A percentile compares a stretch with the other conserved stretches of the same genome.
These are phyloP conservation scores for Synchiropus splendidus DNA, from an alignment of 2,113 vertebrate species.

Conservation along the genomic window DNA sequence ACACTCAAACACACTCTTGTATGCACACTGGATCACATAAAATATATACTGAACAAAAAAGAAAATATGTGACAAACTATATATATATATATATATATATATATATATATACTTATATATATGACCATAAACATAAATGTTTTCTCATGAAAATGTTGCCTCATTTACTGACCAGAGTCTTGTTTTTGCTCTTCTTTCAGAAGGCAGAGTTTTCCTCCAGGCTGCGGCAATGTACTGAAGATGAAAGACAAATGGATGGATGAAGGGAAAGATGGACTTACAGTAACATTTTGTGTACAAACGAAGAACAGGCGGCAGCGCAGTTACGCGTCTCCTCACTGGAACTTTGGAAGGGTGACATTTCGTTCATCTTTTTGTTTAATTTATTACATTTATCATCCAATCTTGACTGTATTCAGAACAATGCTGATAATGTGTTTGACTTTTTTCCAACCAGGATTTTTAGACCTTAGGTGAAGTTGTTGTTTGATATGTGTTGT, in stretches of 20 bases:
- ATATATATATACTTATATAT: too few species aligned
- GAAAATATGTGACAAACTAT: too few species aligned
- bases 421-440: slow-evolving; percentile 41
- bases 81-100: too few species aligned
- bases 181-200: slow-evolving; percentile 70
- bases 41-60: too few species aligned
- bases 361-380: slow-evolving; percentile 36
- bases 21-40: too few species aligned
- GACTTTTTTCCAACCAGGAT: slow-evolving; percentile 56
- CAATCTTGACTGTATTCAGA: slow-evolving; percentile 30
- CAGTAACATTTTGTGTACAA: slow-evolving; percentile 21
- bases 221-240: slow-evolving; percentile 88
- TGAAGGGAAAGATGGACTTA: too few species aligned
- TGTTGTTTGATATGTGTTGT: slow-evolving; percentile 64
- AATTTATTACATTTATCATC: slow-evolving; percentile 61
- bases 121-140: too few species aligned
- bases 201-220: slow-evolving; percentile 95
- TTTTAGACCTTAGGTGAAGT: slow-evolving; percentile 61
- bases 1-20: too few species aligned
- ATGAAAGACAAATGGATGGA: slow-evolving; percentile 7
- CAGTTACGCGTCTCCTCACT: slow-evolving; percentile 14
- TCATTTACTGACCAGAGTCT: slow-evolving; percentile 14
- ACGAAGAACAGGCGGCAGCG: slow-evolving; percentile 21
- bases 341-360: slow-evolving; percentile 29
- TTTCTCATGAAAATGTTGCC: too few species aligned